These are phyloP conservation scores for Nematolebias whitei DNA, from an alignment of 2,113 vertebrate species.

Conservation along the genomic window DNA sequence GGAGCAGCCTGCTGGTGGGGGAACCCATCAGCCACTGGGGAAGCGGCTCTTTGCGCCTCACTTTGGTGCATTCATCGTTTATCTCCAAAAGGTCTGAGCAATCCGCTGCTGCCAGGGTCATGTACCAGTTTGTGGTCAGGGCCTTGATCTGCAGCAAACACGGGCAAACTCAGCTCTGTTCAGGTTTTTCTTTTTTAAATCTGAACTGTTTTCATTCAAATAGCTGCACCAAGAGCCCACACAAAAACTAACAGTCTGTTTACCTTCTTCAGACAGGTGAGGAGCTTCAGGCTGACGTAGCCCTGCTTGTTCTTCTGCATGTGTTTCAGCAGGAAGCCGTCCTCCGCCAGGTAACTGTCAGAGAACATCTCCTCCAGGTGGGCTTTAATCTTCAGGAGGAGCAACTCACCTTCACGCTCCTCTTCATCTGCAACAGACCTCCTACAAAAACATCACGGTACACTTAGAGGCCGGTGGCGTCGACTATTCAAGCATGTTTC, in stretches of 20 bases:
- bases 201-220: constrained; percentile 30
- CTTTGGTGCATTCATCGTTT: constrained; percentile 83
- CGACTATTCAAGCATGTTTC: constrained; percentile 1
- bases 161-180: constrained; percentile 26
- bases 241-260: not conserved
- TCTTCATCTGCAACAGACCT: constrained; percentile 11
- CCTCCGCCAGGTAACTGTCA: constrained; percentile 50
- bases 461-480: not conserved
- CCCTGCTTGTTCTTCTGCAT: constrained; percentile 51
- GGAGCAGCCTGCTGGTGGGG: constrained; percentile 80
- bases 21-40: constrained; percentile 77
- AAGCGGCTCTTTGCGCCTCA: constrained; percentile 71
- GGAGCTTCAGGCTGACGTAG: constrained; percentile 55
- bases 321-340: constrained; percentile 61
- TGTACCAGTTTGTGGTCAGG: constrained; percentile 82
- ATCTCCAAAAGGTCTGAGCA: constrained; percentile 81
- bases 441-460: constrained; percentile 26
- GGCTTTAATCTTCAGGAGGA: constrained; percentile 40
- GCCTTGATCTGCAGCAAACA: constrained; percentile 78
- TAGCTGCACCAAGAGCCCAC: constrained; percentile 5
- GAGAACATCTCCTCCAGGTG: constrained; percentile 57
- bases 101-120: constrained; percentile 75
- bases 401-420: constrained; percentile 9
- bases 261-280: constrained; percentile 58
- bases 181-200: constrained; percentile 20